These are phyloP conservation scores for Ligdia adustata DNA, from an alignment of 2,888 invertebrate species.

Conservation along the genomic window DNA sequence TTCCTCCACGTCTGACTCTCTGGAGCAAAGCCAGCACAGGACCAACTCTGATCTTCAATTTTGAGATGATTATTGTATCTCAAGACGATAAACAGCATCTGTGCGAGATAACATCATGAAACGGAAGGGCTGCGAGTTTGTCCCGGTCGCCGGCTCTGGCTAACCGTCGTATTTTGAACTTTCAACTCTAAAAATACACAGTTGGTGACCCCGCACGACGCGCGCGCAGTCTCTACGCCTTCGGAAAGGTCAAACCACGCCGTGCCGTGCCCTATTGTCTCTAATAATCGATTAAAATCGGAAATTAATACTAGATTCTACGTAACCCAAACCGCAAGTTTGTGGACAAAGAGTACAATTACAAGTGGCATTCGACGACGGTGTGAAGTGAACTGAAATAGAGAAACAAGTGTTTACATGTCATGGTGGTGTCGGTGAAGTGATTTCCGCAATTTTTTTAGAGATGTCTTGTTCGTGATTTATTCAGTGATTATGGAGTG, in stretches of 20 bases:
- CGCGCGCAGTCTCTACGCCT: slow-evolving; percentile 75
- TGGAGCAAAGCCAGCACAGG: too few species aligned
- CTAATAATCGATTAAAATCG: slow-evolving; percentile 44
- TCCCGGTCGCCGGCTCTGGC: slow-evolving; percentile 28
- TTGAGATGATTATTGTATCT: too few species aligned
- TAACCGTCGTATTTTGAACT: slow-evolving; percentile 82
- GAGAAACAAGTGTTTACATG: neutral
- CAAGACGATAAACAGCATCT: too few species aligned
- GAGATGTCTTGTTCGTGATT: too few species aligned
- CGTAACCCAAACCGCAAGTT: neutral
- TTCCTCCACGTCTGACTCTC: too few species aligned
- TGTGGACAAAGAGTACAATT: neutral
- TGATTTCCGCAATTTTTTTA: too few species aligned
- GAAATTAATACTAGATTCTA: slow-evolving; percentile 4
- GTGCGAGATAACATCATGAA: slow-evolving; percentile 13
- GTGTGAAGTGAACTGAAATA: slow-evolving; percentile 2
- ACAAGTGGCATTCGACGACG: neutral
- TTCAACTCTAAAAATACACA: slow-evolving; percentile 84
- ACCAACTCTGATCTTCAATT: too few species aligned
- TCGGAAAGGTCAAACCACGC: slow-evolving; percentile 81
- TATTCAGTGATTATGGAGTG: too few species aligned
- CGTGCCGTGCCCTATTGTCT: slow-evolving; percentile 55
- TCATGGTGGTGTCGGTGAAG: neutral
- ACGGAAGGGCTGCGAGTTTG: slow-evolving; percentile 28
- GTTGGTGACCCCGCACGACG: slow-evolving; percentile 79